phyloP scores from a whole-genome alignment of 2,888 invertebrate genomes.

The Drosophila crucigera region DNA sequence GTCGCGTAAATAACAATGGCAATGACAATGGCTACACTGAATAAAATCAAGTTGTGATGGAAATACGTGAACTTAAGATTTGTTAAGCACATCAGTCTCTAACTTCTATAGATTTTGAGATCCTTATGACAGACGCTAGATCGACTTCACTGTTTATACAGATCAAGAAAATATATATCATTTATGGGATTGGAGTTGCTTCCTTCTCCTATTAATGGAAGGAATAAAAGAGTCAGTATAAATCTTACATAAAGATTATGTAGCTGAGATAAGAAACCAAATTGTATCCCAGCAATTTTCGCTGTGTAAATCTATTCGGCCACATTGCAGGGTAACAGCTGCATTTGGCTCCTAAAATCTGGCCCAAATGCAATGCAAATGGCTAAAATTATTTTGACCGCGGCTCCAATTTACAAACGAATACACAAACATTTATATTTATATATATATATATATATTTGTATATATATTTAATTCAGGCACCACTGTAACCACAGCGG shows the following conservation, averaged over 20 bases:
- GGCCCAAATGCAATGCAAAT: slow-evolving; percentile 61
- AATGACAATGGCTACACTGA: slow-evolving; percentile 22
- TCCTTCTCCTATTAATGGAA: not conserved
- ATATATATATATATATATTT: not conserved
- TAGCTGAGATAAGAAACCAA: not conserved
- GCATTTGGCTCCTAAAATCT: slow-evolving; percentile 60
- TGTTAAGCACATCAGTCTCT: not conserved
- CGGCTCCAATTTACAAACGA: slow-evolving; percentile 63
- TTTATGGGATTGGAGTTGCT: not conserved
- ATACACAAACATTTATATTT: slow-evolving; percentile 33
- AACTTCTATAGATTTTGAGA: not conserved
- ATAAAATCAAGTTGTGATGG: not conserved
- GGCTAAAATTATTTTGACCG: slow-evolving; percentile 74
- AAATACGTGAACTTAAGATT: not conserved
- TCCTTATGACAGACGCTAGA: not conserved
- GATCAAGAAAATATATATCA: not conserved
- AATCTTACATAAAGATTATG: not conserved
- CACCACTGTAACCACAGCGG: slow-evolving; percentile 49
- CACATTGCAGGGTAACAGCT: slow-evolving; percentile 29
- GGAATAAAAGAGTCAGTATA: not conserved
- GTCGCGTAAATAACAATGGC: slow-evolving; percentile 62
- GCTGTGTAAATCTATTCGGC: slow-evolving; percentile 57
- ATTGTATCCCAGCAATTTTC: not conserved
- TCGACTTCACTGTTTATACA: not conserved
- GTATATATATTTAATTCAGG: slow-evolving; percentile 67